Conservation (phyloP, 2,888 invertebrate genomes). For the Cyrtodaria siliqua region DNA sequence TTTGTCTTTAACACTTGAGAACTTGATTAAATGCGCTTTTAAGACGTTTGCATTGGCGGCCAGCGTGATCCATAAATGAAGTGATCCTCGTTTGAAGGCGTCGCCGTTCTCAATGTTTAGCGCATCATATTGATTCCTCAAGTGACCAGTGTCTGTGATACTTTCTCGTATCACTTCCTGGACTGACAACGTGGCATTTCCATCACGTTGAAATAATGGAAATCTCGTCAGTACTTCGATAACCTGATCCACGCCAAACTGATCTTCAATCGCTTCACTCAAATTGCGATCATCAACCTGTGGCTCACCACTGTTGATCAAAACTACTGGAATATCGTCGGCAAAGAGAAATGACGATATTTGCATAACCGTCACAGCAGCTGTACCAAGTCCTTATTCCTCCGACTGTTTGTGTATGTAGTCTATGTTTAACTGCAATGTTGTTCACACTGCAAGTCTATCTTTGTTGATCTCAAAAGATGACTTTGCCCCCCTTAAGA, state of each 20-base stretch:
- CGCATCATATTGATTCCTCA: slow-evolving; percentile 11
- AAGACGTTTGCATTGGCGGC: slow-evolving; percentile 25
- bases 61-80: slow-evolving; percentile 41
- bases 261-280: slow-evolving; percentile 8
- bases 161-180: slow-evolving; percentile 49
- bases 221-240: slow-evolving; percentile 8
- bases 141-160: slow-evolving; percentile 7
- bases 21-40: slow-evolving; percentile 3
- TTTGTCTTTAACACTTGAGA: background rate
- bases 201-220: too few relatives aligned
- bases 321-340: slow-evolving; percentile 39
- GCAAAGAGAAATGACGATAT: slow-evolving; percentile 29
- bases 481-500: slow-evolving; percentile 9
- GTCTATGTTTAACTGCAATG: slow-evolving; percentile 42
- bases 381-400: slow-evolving; percentile 22
- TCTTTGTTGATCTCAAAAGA: slow-evolving; percentile 1
- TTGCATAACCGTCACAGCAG: slow-evolving; percentile 32
- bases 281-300: slow-evolving; percentile 16
- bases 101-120: background rate
- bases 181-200: slow-evolving; percentile 6
- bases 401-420: slow-evolving; percentile 17
- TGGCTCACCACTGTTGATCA: slow-evolving; percentile 8
- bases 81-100: background rate
- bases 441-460: slow-evolving; percentile 33
- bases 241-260: slow-evolving; percentile 24